phyloP scores from a whole-genome alignment of 92 coral and sea anemone species.

The Palythoa caribaeorum region DNA sequence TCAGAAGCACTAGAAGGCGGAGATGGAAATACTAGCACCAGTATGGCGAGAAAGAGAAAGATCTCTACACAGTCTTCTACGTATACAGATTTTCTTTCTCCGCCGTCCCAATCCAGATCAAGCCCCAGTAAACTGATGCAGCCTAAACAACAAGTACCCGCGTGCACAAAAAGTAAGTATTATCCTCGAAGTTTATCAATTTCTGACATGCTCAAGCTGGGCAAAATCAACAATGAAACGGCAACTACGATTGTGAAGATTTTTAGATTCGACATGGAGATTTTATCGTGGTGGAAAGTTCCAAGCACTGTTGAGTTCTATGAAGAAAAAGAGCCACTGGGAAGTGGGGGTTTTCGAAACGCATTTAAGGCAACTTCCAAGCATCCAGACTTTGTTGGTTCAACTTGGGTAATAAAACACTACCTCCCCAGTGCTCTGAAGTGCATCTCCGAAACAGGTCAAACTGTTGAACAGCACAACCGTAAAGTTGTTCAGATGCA shows the following conservation, averaged over 20 bases:
- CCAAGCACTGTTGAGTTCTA: constrained; percentile 42
- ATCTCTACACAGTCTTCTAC: constrained; percentile 1
- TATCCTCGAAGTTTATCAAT: constrained; percentile 42
- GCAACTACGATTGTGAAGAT: constrained; percentile 33
- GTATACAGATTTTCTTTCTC: not conserved
- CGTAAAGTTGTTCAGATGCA: constrained; percentile 72
- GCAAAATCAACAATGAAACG: constrained; percentile 22
- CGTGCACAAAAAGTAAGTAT: not conserved
- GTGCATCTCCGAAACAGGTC: constrained; percentile 22
- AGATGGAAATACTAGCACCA: not conserved
- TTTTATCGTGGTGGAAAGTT: constrained; percentile 58
- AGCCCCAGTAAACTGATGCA: not conserved
- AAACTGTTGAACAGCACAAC: constrained; percentile 60
- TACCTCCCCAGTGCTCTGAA: constrained; percentile 53
- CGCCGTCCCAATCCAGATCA: not conserved
- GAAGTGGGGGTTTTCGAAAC: constrained; percentile 55
- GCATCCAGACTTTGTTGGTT: constrained; percentile 46
- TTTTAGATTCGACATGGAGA: constrained; percentile 58
- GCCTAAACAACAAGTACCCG: not conserved
- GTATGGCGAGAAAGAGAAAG: not conserved
- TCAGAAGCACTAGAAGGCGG: not conserved
- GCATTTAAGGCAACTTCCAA: constrained; percentile 47
- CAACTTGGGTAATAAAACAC: constrained; percentile 63
- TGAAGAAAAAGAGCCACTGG: constrained; percentile 40
- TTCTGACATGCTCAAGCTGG: constrained; percentile 33